phyloP scores from a whole-genome alignment of 2,797 vertebrate genomes.

The Anas georgica region DNA sequence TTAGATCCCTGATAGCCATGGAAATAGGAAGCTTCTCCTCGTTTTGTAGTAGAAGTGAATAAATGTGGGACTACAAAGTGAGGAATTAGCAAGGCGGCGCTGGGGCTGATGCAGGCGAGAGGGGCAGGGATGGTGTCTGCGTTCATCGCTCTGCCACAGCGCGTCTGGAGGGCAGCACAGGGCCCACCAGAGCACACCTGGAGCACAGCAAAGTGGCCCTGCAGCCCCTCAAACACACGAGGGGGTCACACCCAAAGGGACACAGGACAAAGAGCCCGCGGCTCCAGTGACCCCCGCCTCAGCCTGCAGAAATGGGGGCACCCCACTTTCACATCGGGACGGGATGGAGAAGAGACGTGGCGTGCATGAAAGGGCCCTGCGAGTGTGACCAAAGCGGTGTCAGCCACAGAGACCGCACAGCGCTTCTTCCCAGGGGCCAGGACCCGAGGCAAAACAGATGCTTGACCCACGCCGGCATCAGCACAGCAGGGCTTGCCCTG shows the following conservation, averaged over 20 bases:
- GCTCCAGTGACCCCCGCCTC: neutral
- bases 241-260: fast-evolving
- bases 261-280: neutral
- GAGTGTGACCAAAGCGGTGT: neutral
- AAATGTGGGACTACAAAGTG: neutral
- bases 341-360: neutral
- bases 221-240: neutral
- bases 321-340: neutral
- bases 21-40: neutral
- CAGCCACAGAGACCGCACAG: fast-evolving
- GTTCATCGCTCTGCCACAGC: neutral
- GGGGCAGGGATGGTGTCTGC: neutral
- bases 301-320: neutral
- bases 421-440: neutral
- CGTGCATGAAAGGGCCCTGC: neutral
- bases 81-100: neutral
- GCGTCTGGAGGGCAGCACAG: neutral
- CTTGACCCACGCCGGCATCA: neutral
- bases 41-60: neutral
- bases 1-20: neutral
- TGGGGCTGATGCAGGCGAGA: neutral
- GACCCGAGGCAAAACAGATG: neutral
- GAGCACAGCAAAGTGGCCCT: neutral
- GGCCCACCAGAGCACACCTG: neutral
- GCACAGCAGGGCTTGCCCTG: neutral